Base-by-base conservation (phyloP, 2,797 vertebrate genomes). In the Pseudotriccus pelzelni region DNA sequence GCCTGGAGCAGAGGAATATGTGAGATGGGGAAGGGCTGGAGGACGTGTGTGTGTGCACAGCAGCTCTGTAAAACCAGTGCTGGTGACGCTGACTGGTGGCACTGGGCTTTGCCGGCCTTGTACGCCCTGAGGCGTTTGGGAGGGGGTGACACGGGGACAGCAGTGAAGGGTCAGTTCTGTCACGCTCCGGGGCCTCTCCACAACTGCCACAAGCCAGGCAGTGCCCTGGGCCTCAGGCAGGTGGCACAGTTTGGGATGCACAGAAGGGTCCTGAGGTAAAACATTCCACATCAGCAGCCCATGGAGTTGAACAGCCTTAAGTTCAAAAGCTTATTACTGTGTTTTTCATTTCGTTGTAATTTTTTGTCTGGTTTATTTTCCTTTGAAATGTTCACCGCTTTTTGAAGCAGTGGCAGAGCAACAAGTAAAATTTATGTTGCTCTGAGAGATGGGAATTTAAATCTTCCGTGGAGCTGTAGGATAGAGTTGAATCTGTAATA, bases 1-100 rank as follows among this genome's bases (percentile, higher is more conserved):
- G 64, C 87, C 95, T 2, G 53, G 1, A 18, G 41, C 70, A 70
- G 49, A 96, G 87, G 92, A 96, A 93, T 89, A 96, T 25, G 98
- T 98, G 94, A 98, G 97, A 62, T 8, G 72, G 84, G 85, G n/a
- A 9, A 4, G 60, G 69, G 41, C 8, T 39, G 28, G 52, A 23
- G 78, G 43, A 25, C 14, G 5, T 7, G 1, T 11, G 15, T 9
- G n/a, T 39, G 15, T 4, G 4, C 12, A 2, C 22, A 28, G 63
- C 19, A 44, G 59, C 34, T 39, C 43, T 28, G 4, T 11, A 7
- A 43, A 46, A 25, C 3, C 1, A 0, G 23, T 46, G 47, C 77
- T 58, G 20, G 34, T n/a, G 53, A 3, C 9, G 2, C 16, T 56
- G 41, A 1, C 14, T 55, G 55, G 4, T 30, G 25, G 9, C 4